Base-by-base conservation (phyloP, 2,113 vertebrate species). In the Hemichromis elongatus region DNA sequence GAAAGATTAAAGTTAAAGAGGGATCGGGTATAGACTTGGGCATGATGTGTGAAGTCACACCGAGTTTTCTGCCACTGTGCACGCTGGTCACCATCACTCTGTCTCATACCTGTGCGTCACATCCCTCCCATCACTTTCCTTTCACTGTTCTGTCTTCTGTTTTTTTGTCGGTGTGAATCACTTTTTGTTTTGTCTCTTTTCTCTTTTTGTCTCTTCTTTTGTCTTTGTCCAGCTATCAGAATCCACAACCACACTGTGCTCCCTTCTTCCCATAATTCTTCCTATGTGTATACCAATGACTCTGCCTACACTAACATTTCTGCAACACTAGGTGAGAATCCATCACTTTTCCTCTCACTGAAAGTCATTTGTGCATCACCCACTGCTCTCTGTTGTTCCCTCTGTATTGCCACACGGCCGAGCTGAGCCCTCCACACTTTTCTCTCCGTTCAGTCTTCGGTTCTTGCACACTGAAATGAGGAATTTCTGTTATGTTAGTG, bases 231-330 rank as follows among this genome's bases (percentile, higher is more conserved):
- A 99, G 98, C 97, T 92, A 95, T 97, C 94, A 97, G 96, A 97
- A 95, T 97, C 97, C 97, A 97, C 98, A 98, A 97, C 97, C 97
- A 98, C 97, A 98, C 98, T 98, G 98, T 98, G 97, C 97, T 98
- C 92, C 96, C 96, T 86, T 95, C 97, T 96, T 96, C 96, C 95
- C 97, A 97, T 98, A 97, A 98, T 87, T 96, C 97, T 96, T 96
- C 97, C 95, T 98, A 97, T 99, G 97, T 98, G 94, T 97, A 96
- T 97, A 96, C 97, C 97, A 98, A 98, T 98, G 98, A 97, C 94
- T 98, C 98, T 96, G 97, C 97, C 97, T 99, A 98, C 97, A 97
- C 98, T 97, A 99, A 99, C 96, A 96, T 96, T 97, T 98, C 98
- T 95, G 97, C 98, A 88, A 97, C 97, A 83, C 97, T 99, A 98